Conservation (phyloP, 2,888 invertebrate genomes). For the Agrotis clavis region DNA sequence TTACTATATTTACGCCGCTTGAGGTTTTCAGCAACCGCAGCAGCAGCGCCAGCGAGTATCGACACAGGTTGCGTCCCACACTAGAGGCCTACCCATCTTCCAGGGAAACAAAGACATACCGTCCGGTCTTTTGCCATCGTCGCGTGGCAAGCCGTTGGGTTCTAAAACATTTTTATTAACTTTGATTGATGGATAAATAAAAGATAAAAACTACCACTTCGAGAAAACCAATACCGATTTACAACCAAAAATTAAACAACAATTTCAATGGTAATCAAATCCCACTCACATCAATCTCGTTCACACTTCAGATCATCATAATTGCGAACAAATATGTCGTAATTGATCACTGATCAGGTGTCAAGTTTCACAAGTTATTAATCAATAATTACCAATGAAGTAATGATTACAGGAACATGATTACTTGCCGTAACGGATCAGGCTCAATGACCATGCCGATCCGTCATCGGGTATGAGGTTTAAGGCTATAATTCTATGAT, state of each 20-base stretch:
- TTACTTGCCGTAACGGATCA: conserved; percentile 47
- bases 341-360: conserved; percentile 24
- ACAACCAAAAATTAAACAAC: not conserved
- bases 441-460: conserved; percentile 54
- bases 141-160: too few species aligned
- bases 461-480: conserved; percentile 39
- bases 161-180: too few species aligned
- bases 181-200: too few species aligned
- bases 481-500: conserved; percentile 49
- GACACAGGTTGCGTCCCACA: too few species aligned
- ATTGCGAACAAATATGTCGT: conserved; percentile 31
- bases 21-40: too few species aligned
- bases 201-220: too few species aligned
- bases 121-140: too few species aligned
- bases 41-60: too few species aligned
- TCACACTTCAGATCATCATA: conserved; percentile 15
- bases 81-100: too few species aligned
- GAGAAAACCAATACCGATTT: not conserved
- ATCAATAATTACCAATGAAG: conserved; percentile 35
- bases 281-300: conserved; percentile 8
- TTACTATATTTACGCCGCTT: too few species aligned
- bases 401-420: conserved; percentile 52
- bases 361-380: conserved; percentile 43
- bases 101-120: too few species aligned
- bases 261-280: conserved; percentile 11